phyloP scores from a whole-genome alignment of 2,113 vertebrate genomes.

The Phoenicopterus ruber region DNA sequence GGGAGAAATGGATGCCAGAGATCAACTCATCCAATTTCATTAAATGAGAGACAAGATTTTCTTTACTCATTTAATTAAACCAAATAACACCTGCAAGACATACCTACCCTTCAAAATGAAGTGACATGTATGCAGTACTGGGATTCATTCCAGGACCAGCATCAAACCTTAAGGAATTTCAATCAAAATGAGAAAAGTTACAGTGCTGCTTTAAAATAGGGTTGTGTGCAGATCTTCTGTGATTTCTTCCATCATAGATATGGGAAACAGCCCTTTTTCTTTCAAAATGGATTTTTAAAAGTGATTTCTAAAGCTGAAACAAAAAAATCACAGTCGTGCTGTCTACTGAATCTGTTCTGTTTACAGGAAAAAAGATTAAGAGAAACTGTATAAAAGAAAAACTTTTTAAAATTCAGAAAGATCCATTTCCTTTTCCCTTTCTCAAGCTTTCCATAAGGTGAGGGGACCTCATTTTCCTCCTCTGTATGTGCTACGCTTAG shows the following conservation, averaged over 20 bases:
- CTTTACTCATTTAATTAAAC: neutral
- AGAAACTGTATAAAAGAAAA: neutral
- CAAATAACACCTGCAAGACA: neutral
- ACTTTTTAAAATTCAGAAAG: neutral
- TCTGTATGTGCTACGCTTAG: neutral
- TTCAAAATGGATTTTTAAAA: neutral
- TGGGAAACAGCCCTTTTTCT: neutral
- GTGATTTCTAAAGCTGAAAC: neutral
- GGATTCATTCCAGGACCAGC: neutral
- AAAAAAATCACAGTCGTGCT: neutral
- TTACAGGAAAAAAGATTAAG: neutral
- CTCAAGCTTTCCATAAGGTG: neutral
- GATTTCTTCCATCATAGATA: neutral
- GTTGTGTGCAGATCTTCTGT: neutral
- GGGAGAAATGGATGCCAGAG: neutral
- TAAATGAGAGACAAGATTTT: neutral
- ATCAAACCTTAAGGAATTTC: neutral
- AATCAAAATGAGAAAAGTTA: neutral
- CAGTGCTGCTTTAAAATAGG: neutral
- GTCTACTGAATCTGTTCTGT: neutral
- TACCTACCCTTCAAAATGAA: neutral
- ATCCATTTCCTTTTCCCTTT: neutral
- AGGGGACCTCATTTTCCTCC: neutral
- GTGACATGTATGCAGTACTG: neutral
- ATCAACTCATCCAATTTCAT: neutral